Base-by-base conservation (phyloP, 2,888 invertebrate genomes). In the Liodrosophila aerea region DNA sequence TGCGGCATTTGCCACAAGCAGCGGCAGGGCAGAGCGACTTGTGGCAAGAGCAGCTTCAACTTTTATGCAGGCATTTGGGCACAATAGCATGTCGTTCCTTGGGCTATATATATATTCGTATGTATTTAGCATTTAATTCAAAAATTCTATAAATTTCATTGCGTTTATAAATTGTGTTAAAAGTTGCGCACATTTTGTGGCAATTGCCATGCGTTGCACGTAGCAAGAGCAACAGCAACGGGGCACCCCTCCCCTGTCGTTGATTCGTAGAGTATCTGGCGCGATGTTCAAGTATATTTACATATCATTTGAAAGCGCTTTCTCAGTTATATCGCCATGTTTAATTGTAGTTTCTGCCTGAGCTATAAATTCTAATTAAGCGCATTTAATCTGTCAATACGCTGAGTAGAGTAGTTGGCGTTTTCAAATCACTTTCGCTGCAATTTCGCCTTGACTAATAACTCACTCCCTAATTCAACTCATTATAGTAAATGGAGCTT, bases 131-230 rank as follows among this genome's bases (percentile, higher is more conserved):
- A 73, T 66, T 76, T 78, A 82, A 78, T 82, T 78, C 80, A 76
- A 61, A 78, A 73, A 76, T 82, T 78, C 83, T 78, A 82, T 82
- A 82, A 78, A 78, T 78, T 82, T 65, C 71, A 64, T 60, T 75
- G 77, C 78, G 67, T 64, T 77, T 75, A 77, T 77, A 82, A 77
- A 82, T 77, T 77, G 77, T 75, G 75, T 82, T 77, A 81, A 82
- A 82, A 77, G 78, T 82, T 82, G 63, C 56, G 53, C 69, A 59
- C 82, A 47, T 63, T 63, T 33, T 50, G 52, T 50, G 52, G 31
- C 80, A 52, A 76, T 75, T 57, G 52, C 53, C 62, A 78, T 82
- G 78, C 77, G 16, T 33, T 59, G 78, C 77, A 77, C 77, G 77
- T 82, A 75, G 49, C 41, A 53, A 34, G 29, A 58, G 62, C 61